A percentile compares a stretch with the other conserved stretches of the same genome.
These are phyloP conservation scores for Gila robusta DNA, from an alignment of 2,797 vertebrate genomes.

Conservation along the genomic window DNA sequence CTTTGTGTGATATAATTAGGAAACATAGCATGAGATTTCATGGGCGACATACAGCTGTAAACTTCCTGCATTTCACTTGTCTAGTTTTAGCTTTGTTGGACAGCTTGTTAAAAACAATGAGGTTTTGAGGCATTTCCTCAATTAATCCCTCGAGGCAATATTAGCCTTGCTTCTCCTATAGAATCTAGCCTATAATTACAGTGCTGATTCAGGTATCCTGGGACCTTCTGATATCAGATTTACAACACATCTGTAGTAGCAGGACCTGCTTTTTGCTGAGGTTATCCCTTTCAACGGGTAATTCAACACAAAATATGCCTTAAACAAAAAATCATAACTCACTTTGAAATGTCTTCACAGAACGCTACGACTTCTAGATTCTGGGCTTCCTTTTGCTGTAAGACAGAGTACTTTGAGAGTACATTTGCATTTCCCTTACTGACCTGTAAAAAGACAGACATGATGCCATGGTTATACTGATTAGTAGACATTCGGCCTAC, in stretches of 20 bases:
- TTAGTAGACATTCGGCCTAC: background rate
- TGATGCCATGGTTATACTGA: slow-evolving; percentile 28
- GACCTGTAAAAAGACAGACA: slow-evolving; percentile 75
- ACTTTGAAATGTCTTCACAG: slow-evolving; percentile 89
- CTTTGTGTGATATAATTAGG: background rate
- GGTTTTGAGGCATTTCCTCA: background rate
- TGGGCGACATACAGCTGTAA: background rate
- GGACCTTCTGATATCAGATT: slow-evolving; percentile 9
- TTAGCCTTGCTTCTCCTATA: background rate
- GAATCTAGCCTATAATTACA: background rate
- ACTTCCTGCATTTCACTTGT: background rate
- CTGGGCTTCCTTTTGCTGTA: slow-evolving; percentile 85
- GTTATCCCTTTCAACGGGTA: background rate
- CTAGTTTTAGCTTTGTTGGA: background rate
- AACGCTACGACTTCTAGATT: slow-evolving; percentile 91
- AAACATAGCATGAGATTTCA: background rate
- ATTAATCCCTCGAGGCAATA: background rate
- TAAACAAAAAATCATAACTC: slow-evolving; percentile 69
- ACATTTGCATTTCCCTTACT: slow-evolving; percentile 82
- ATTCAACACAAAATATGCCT: background rate
- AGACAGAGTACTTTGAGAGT: slow-evolving; percentile 77
- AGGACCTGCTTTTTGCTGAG: background rate
- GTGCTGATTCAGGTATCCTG: background rate
- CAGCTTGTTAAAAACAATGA: background rate
- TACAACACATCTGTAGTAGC: background rate